Conservation (phyloP, 2,888 invertebrate species). For the Stenolophus ochropezus region DNA sequence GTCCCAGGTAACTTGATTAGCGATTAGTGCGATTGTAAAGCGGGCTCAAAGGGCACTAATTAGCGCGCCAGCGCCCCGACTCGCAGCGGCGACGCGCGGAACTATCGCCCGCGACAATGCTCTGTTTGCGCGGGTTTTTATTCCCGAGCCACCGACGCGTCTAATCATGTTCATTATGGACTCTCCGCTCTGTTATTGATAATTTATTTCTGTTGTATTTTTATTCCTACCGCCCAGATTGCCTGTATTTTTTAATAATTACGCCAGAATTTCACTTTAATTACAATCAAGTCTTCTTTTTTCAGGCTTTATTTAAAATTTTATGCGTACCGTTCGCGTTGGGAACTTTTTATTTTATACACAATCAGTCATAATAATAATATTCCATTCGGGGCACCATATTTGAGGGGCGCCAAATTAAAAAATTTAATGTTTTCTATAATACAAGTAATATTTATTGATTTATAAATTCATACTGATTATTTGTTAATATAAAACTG, state of each 20-base stretch:
- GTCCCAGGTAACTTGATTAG: slow-evolving; percentile 73
- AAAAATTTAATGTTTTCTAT: no score
- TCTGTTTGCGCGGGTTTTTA: slow-evolving; percentile 54
- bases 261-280: not conserved
- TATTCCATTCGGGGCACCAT: no score
- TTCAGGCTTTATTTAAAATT: no score
- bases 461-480: no score
- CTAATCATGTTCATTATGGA: slow-evolving; percentile 52
- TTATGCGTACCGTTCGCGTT: no score
- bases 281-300: no score
- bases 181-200: slow-evolving; percentile 10
- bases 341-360: no score
- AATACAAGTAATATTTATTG: no score
- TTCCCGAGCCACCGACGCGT: slow-evolving; percentile 24
- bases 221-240: not conserved
- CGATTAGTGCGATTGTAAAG: slow-evolving; percentile 74
- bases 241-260: slow-evolving; percentile 10
- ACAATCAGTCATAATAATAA: no score
- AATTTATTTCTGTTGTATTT: slow-evolving; percentile 34
- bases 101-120: slow-evolving; percentile 49
- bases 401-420: no score
- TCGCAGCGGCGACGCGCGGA: slow-evolving; percentile 28
- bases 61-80: slow-evolving; percentile 68
- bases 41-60: slow-evolving; percentile 73
- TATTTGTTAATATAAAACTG: no score